phyloP scores from a whole-genome alignment of 2,888 invertebrate genomes.

The Hypsopygia costalis region DNA sequence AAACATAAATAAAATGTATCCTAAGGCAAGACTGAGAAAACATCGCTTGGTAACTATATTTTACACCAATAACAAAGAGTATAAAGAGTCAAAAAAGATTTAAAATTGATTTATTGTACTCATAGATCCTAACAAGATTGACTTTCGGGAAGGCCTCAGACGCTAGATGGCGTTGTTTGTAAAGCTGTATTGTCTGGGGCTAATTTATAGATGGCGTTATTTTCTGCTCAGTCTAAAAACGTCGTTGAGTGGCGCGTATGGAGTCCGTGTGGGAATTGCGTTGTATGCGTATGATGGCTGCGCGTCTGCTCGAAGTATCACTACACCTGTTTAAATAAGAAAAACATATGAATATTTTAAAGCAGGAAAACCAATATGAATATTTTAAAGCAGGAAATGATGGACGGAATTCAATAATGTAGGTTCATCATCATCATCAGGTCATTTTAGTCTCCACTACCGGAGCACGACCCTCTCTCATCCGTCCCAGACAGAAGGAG shows the following conservation, averaged over 20 bases:
- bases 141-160: constrained; percentile 12
- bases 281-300: constrained; percentile 78
- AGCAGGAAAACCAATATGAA: too few species aligned
- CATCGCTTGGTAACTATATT: constrained; percentile 57
- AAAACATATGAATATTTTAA: too few species aligned
- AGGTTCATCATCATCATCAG: too few species aligned
- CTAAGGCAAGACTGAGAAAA: constrained; percentile 58
- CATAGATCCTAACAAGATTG: constrained; percentile 36
- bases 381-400: too few species aligned
- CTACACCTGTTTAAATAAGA: constrained; percentile 80
- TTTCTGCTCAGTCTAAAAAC: constrained; percentile 67
- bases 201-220: constrained; percentile 34
- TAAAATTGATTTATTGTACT: constrained; percentile 44
- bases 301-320: constrained; percentile 90
- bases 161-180: constrained; percentile 10
- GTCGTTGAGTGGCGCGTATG: constrained; percentile 72
- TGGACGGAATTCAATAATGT: too few species aligned
- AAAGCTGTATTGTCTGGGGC: constrained; percentile 5
- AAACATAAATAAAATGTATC: constrained; percentile 65
- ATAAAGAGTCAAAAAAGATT: constrained; percentile 11
- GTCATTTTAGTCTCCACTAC: too few species aligned
- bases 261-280: constrained; percentile 66
- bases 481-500: too few species aligned
- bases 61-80: constrained; percentile 29
- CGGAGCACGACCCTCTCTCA: too few species aligned